These are phyloP conservation scores for Phrynocephalus forsythii DNA, from an alignment of 2,797 vertebrate genomes.

Conservation along the genomic window DNA sequence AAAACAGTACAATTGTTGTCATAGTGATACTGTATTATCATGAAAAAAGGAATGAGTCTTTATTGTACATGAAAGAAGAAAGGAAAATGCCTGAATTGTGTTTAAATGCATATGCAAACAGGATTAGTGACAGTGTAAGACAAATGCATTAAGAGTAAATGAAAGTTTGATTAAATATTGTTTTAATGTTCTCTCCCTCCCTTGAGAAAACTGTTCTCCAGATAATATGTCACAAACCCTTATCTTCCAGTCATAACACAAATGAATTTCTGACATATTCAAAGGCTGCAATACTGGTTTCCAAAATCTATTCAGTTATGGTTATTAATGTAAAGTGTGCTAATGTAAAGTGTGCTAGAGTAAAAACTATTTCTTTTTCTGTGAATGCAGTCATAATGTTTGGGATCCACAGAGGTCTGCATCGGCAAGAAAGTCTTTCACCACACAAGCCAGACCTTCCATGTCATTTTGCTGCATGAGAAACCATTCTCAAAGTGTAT, in stretches of 20 bases:
- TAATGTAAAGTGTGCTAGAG: conserved; percentile 61
- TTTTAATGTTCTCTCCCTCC: conserved; percentile 21
- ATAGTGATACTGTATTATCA: conserved; percentile 36
- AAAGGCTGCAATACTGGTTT: conserved; percentile 44
- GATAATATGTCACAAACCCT: conserved; percentile 49
- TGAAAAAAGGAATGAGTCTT: conserved; percentile 9
- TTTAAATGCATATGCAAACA: conserved; percentile 22
- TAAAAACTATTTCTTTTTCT: conserved; percentile 65
- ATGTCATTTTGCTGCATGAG: background rate
- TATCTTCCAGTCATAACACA: conserved; percentile 58
- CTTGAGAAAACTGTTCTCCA: conserved; percentile 42
- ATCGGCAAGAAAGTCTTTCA: background rate
- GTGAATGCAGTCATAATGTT: conserved; percentile 50
- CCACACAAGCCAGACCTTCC: background rate
- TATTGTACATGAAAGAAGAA: conserved; percentile 8
- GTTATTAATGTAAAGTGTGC: conserved; percentile 66
- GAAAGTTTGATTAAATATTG: conserved; percentile 54
- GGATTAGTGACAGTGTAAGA: conserved; percentile 17
- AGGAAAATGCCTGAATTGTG: background rate
- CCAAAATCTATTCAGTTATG: conserved; percentile 62
- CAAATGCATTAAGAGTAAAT: conserved; percentile 43
- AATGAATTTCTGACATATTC: conserved; percentile 51
- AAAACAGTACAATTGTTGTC: conserved; percentile 28
- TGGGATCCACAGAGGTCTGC: background rate
- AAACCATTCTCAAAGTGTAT: background rate